These are phyloP conservation scores for Oxyteleia sp. DNA, from an alignment of 2,888 invertebrate genomes.

Conservation along the genomic window DNA sequence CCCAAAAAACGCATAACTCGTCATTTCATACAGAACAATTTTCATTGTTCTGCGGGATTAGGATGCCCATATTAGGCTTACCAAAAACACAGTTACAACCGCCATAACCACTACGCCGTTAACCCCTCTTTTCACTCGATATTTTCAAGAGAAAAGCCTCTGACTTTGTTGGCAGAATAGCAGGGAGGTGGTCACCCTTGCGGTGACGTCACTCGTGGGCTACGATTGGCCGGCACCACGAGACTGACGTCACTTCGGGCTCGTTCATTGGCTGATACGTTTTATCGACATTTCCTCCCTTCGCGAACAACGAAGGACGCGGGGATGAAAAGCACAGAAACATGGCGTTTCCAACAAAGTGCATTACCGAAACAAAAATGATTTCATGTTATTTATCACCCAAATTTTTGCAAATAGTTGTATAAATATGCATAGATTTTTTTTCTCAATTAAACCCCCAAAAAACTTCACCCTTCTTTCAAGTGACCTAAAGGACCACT, in stretches of 20 bases:
- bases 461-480: too few relatives aligned
- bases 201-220: constrained; percentile 83
- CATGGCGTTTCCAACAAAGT: constrained; percentile 77
- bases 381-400: constrained; percentile 46
- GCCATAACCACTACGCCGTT: constrained; percentile 72
- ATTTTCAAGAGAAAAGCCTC: constrained; percentile 83
- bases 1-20: too few relatives aligned
- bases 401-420: constrained; percentile 15
- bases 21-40: too few relatives aligned
- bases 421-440: background rate
- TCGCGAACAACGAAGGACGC: constrained; percentile 75
- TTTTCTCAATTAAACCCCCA: background rate
- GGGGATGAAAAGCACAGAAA: constrained; percentile 76
- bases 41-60: constrained; percentile 84
- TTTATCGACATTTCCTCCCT: constrained; percentile 87
- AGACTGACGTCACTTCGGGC: constrained; percentile 84
- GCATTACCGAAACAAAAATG: constrained; percentile 70
- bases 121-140: constrained; percentile 70
- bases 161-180: constrained; percentile 79
- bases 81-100: constrained; percentile 79
- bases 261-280: constrained; percentile 86
- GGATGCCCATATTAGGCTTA: constrained; percentile 83
- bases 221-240: constrained; percentile 84
- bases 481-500: too few relatives aligned
- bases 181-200: constrained; percentile 83